Percentiles rank a stretch among this genome's conserved stretches.
Evolutionary conservation across 2,888 invertebrate species (phyloP).

Genomic region (Pristionchus arcanus): DNA sequence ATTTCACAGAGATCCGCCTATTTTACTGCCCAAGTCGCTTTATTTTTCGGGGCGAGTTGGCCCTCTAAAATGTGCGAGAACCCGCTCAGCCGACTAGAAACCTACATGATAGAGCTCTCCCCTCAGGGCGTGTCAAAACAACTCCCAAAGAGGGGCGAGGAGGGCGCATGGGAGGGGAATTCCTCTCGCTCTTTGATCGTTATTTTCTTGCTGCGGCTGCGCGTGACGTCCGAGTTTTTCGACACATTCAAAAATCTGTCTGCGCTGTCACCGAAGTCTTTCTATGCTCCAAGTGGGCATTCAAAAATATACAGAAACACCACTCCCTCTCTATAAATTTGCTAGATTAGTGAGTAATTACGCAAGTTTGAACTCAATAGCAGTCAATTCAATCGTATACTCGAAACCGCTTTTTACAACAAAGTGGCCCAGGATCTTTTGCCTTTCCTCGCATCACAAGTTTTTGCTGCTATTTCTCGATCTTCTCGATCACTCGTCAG

Average conservation of each 20-base stretch:
- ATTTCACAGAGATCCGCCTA: background rate
- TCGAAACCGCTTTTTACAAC: too few relatives aligned
- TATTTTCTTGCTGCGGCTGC: background rate
- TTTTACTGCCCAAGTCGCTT: background rate
- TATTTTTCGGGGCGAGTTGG: background rate
- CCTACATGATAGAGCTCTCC: background rate
- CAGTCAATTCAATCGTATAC: too few relatives aligned
- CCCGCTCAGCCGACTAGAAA: background rate
- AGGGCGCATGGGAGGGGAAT: background rate
- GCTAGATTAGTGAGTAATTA: too few relatives aligned
- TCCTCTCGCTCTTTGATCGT: background rate
- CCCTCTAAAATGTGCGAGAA: background rate
- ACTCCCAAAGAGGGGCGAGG: background rate
- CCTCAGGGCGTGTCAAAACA: background rate
- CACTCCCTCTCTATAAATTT: too few relatives aligned
- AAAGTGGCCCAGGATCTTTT: background rate
- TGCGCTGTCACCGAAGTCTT: background rate
- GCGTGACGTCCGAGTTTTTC: background rate
- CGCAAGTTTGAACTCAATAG: too few relatives aligned
- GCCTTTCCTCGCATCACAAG: background rate
- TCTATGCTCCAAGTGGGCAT: too few relatives aligned
- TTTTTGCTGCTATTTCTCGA: conserved; percentile 14
- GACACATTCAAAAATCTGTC: background rate
- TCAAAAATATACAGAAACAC: too few relatives aligned
- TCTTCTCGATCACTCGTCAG: background rate